Percentiles rank a stretch among this genome's conserved stretches.
phyloP scores from a whole-genome alignment of 2,113 vertebrate genomes.

The Talpa occidentalis region DNA sequence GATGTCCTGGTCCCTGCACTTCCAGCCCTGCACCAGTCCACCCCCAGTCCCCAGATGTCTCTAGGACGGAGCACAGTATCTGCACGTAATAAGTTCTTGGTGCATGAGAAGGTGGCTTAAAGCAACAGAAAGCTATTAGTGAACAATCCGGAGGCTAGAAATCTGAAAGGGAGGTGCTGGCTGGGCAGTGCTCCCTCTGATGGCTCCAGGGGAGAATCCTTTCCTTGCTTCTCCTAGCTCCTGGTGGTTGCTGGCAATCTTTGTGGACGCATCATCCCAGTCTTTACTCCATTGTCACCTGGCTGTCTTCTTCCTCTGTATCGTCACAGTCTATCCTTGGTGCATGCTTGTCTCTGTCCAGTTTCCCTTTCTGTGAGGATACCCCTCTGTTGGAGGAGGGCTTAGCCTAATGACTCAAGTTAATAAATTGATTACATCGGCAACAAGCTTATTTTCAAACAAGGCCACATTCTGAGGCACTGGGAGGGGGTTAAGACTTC shows the following conservation, averaged over 20 bases:
- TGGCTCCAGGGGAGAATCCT: fast-evolving
- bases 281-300: fast-evolving
- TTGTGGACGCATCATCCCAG: fast-evolving
- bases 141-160: background rate
- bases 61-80: background rate
- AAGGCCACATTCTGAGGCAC: background rate
- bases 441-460: background rate
- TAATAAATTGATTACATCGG: background rate
- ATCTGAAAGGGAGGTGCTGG: background rate
- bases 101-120: background rate
- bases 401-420: background rate
- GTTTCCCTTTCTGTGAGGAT: background rate
- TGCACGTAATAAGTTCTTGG: background rate
- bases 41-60: background rate
- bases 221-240: background rate
- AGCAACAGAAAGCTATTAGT: background rate
- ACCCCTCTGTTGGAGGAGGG: background rate
- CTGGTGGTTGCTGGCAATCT: fast-evolving
- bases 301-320: background rate
- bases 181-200: fast-evolving
- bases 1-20: background rate
- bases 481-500: background rate
- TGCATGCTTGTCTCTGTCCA: background rate
- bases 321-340: background rate
- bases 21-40: background rate